phyloP scores from a whole-genome alignment of 2,888 invertebrate genomes.

The Drosophila anomalata region DNA sequence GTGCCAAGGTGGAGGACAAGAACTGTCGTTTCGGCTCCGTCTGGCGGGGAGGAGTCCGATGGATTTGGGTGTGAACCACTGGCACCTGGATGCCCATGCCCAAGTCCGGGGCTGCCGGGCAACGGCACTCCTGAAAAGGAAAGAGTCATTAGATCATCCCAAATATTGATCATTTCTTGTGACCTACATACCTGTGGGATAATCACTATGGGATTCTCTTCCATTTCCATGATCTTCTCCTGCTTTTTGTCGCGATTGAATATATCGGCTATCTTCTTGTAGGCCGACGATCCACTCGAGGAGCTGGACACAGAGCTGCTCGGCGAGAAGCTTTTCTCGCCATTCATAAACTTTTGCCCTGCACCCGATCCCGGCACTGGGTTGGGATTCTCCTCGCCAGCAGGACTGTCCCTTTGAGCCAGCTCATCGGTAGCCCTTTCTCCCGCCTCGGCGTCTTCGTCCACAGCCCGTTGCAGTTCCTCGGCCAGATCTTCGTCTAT shows the following conservation, averaged over 20 bases:
- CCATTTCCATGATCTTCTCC: slow-evolving; percentile 84
- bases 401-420: slow-evolving; percentile 87
- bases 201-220: slow-evolving; percentile 84
- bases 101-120: slow-evolving; percentile 85
- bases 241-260: slow-evolving; percentile 84
- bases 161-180: not conserved
- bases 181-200: slow-evolving; percentile 82
- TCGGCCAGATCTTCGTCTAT: slow-evolving; percentile 87
- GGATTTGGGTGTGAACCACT: slow-evolving; percentile 84
- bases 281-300: slow-evolving; percentile 87
- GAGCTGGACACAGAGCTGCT: slow-evolving; percentile 86
- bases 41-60: slow-evolving; percentile 84
- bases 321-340: slow-evolving; percentile 87
- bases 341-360: slow-evolving; percentile 80
- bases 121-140: slow-evolving; percentile 82
- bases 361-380: slow-evolving; percentile 19
- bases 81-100: slow-evolving; percentile 85
- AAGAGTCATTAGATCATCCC: not conserved
- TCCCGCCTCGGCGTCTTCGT: slow-evolving; percentile 57
- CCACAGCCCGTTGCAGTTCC: slow-evolving; percentile 60
- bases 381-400: slow-evolving; percentile 86
- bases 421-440: slow-evolving; percentile 78
- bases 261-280: slow-evolving; percentile 85
- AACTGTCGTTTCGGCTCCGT: slow-evolving; percentile 90
- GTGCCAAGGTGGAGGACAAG: slow-evolving; percentile 90